A percentile compares a stretch with the other conserved stretches of the same genome.
These are phyloP conservation scores for Melospiza georgiana DNA, from an alignment of 2,113 vertebrate species.

Conservation along the genomic window DNA sequence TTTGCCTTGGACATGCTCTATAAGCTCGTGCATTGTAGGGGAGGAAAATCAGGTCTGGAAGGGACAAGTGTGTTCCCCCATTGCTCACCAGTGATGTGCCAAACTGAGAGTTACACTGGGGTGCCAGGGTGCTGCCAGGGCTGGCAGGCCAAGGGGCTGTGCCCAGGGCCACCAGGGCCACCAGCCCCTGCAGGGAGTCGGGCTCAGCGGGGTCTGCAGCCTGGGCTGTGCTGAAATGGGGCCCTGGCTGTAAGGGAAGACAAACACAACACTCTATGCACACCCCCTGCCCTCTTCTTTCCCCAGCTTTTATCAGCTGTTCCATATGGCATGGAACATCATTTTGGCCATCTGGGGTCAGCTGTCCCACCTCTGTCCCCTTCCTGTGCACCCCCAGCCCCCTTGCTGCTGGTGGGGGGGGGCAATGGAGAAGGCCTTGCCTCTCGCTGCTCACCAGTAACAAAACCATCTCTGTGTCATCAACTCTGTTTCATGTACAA, in stretches of 20 bases:
- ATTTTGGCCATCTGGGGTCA: not conserved
- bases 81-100: accelerated
- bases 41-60: not conserved
- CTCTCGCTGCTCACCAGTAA: not conserved
- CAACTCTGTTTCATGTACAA: not conserved
- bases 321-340: accelerated
- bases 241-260: accelerated
- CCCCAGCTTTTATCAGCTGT: not conserved
- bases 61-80: not conserved
- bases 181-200: not conserved
- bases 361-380: not conserved
- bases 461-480: not conserved
- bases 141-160: not conserved
- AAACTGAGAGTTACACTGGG: accelerated
- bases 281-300: accelerated
- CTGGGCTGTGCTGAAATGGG: not conserved
- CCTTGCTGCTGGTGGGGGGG: accelerated
- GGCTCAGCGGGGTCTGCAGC: accelerated
- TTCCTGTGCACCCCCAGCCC: not conserved
- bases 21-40: not conserved
- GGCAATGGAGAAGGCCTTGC: not conserved
- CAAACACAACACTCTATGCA: not conserved
- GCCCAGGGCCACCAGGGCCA: not conserved
- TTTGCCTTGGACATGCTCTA: not conserved
- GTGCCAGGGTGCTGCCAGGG: not conserved